Base-by-base conservation (phyloP, 1,140 invertebrate genomes). In the Chymomyza costata region DNA sequence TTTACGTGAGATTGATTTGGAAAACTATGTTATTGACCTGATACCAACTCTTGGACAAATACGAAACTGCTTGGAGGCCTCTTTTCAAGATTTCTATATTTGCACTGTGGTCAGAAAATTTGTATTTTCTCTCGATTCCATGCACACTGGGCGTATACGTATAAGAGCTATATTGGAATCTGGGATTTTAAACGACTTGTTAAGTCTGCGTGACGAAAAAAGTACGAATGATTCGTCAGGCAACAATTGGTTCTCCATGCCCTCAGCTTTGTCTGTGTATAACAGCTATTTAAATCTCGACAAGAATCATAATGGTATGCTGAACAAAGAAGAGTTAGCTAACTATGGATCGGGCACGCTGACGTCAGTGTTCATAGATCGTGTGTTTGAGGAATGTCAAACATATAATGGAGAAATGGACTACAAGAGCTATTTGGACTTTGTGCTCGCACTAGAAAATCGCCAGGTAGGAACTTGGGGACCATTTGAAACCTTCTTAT, bases 391-490 rank as follows among this genome's bases (percentile, higher is more conserved):
- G 87, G 96, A 97, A 81, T 97, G 94, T 73, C 88, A 97, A 0
- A 99, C 97, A 0, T 98, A 97, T 83, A 93, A 96, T 70, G 96
- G 95, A 5, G 96, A 99, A 89, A 98, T 99, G 92, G 97, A 99
- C 86, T 99, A 98, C 85, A 98, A 98, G 87, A 96, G 95, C 0
- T 99, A 97, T 86, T 86, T 99, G 13, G 96, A 99, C 83, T 94
- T 99, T 87, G 94, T 97, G 0, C 87, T 99, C 17, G 97, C 97
- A 0, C 86, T 98, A 56, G 96, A 98, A 85, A 97, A 99, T 87
- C 89, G 95, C 14, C 91, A 93, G 51, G 96, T 98, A 16, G 32
- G n/a, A 30, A 5, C 6, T 18, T 37, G 16, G 8, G 0, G 5
- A 5, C 6, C 6, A 7, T n/a, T n/a, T 38, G 8, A n/a, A n/a